A percentile compares a stretch with the other conserved stretches of the same genome.
phyloP scores from a whole-genome alignment of 2,113 vertebrate genomes.

The Laticauda laticaudata region DNA sequence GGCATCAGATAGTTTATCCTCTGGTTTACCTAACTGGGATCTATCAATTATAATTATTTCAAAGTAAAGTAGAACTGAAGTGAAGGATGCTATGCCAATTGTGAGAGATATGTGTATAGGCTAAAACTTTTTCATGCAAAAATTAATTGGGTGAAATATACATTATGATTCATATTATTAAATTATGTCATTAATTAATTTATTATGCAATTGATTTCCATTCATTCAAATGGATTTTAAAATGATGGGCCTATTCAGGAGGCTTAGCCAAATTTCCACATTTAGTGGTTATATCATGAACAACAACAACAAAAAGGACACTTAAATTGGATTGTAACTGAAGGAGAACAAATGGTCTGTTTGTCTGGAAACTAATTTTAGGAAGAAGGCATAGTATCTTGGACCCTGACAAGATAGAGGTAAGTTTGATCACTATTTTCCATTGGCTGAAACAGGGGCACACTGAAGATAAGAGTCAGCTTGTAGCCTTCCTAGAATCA shows the following conservation, averaged over 20 bases:
- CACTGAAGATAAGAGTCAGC: background rate
- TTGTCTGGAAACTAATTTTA: background rate
- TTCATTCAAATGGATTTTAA: background rate
- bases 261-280: background rate
- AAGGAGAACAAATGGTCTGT: background rate
- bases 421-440: background rate
- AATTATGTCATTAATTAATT: background rate
- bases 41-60: background rate
- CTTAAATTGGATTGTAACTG: background rate
- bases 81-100: background rate
- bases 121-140: background rate
- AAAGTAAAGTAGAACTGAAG: background rate
- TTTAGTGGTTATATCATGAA: background rate
- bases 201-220: background rate
- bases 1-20: background rate
- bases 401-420: background rate
- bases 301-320: background rate
- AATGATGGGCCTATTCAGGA: background rate
- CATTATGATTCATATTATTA: background rate
- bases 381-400: background rate
- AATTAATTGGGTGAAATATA: background rate
- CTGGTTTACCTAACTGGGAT: background rate
- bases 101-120: background rate
- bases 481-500: background rate
- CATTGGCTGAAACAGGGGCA: background rate